Evolutionary conservation across 1,140 invertebrate genomes (phyloP).

Genomic region (Plectus sambesii): DNA sequence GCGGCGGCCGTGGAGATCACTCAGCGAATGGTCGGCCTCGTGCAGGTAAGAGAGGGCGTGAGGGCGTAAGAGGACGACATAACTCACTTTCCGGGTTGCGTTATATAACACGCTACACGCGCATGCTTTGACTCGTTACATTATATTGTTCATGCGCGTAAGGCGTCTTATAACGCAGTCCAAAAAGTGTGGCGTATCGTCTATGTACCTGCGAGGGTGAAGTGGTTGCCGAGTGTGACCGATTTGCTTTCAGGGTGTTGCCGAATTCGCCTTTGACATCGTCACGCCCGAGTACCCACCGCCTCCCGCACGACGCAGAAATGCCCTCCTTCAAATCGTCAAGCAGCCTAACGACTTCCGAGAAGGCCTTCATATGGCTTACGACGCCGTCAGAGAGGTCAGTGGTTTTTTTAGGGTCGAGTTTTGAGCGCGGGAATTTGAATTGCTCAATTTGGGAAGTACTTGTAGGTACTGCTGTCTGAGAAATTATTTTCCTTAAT

Average conservation of each 20-base stretch:
- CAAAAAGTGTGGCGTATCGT: too few species aligned
- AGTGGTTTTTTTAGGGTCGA: constrained; percentile 3
- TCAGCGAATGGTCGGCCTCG: constrained; percentile 66
- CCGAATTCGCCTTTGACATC: constrained; percentile 5
- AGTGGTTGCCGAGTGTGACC: neutral
- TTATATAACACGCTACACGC: too few species aligned
- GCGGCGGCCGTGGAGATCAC: constrained; percentile 88
- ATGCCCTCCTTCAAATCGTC: neutral
- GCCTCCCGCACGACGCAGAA: neutral
- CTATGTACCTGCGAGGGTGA: neutral
- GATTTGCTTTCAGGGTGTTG: constrained; percentile 5
- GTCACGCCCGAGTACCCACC: constrained; percentile 5
- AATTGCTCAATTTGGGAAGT: too few species aligned
- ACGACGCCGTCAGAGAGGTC: constrained; percentile 5
- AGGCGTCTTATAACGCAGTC: too few species aligned
- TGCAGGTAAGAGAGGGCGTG: constrained; percentile 56
- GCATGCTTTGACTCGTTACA: too few species aligned
- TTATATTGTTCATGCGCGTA: too few species aligned
- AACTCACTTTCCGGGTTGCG: too few species aligned
- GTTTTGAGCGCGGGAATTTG: too few species aligned
- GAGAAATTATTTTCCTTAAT: too few species aligned
- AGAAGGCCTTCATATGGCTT: constrained; percentile 4
- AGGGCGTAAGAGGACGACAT: too few species aligned
- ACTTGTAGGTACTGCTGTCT: too few species aligned
- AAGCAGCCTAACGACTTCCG: constrained; percentile 7